These are phyloP conservation scores for Callorhinus ursinus DNA, from an alignment of 2,113 vertebrate genomes.

Conservation along the genomic window DNA sequence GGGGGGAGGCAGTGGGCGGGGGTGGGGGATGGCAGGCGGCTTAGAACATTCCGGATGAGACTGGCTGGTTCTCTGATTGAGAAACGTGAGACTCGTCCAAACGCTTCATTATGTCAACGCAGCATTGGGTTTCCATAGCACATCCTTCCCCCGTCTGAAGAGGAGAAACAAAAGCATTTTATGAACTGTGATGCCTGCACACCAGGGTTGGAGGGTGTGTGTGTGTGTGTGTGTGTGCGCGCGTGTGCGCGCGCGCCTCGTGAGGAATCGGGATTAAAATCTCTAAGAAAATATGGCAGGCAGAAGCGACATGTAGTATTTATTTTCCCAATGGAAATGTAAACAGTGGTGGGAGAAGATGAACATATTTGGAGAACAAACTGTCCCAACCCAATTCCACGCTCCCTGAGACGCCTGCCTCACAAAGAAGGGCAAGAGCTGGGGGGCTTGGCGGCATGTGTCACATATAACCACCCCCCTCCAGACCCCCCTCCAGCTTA, in stretches of 20 bases:
- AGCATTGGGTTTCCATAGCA: not conserved
- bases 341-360: slow-evolving; percentile 43
- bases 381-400: slow-evolving; percentile 73
- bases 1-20: not conserved
- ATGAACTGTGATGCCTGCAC: not conserved
- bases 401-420: slow-evolving; percentile 54
- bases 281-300: slow-evolving; percentile 64
- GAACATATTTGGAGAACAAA: slow-evolving; percentile 78
- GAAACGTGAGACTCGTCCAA: slow-evolving; percentile 1
- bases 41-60: slow-evolving; percentile 49
- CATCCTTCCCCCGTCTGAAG: not conserved
- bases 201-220: not conserved
- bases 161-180: slow-evolving; percentile 32
- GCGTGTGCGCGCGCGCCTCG: not conserved
- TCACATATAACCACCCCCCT: not conserved
- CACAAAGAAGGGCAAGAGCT: not conserved
- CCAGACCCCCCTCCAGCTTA: slow-evolving; percentile 28
- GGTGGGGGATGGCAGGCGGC: too few relatives aligned
- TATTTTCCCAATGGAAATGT: slow-evolving; percentile 57
- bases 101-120: slow-evolving; percentile 4
- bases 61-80: not conserved
- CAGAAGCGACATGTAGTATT: slow-evolving; percentile 19
- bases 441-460: not conserved
- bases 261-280: slow-evolving; percentile 56
- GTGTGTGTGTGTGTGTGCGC: not conserved